These are phyloP conservation scores for Propsilocerus akamusi DNA, from an alignment of 1,140 invertebrate genomes.

Conservation along the genomic window DNA sequence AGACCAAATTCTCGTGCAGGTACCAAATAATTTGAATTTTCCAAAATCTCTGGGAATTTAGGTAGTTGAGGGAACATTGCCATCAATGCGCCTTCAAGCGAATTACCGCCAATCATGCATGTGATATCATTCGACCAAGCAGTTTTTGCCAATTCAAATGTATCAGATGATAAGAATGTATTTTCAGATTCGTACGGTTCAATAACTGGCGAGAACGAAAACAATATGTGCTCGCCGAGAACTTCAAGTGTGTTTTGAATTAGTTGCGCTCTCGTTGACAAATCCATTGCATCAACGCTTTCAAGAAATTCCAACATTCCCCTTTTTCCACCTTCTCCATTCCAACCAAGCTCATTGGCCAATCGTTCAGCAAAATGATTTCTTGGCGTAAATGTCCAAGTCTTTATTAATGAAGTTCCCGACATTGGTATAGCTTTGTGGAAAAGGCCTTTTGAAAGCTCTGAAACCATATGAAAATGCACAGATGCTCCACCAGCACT, in stretches of 20 bases:
- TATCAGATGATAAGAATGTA: slow-evolving; percentile 11
- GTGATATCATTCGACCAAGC: slow-evolving; percentile 23
- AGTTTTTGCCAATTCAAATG: slow-evolving; percentile 12
- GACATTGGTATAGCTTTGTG: slow-evolving; percentile 39
- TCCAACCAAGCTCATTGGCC: slow-evolving; percentile 12
- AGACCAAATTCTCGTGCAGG: slow-evolving; percentile 10
- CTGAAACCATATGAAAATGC: slow-evolving; percentile 18
- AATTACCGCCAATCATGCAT: slow-evolving; percentile 25
- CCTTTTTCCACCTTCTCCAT: slow-evolving; percentile 4
- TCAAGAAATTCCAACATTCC: background rate
- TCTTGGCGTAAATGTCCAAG: slow-evolving; percentile 22
- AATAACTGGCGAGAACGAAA: slow-evolving; percentile 18
- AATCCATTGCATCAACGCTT: background rate
- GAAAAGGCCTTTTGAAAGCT: slow-evolving; percentile 27
- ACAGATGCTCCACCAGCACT: slow-evolving; percentile 30
- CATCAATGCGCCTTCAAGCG: slow-evolving; percentile 17
- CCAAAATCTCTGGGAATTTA: no score
- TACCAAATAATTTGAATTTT: slow-evolving; percentile 15
- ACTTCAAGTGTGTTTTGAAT: no score
- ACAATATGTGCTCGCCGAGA: slow-evolving; percentile 19
- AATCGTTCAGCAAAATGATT: slow-evolving; percentile 17
- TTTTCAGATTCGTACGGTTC: slow-evolving; percentile 18
- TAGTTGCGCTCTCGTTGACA: background rate
- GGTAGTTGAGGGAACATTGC: background rate
- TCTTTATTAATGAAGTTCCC: slow-evolving; percentile 23